These are phyloP conservation scores for Agriopis leucophaearia DNA, from an alignment of 2,888 invertebrate genomes.

Conservation along the genomic window DNA sequence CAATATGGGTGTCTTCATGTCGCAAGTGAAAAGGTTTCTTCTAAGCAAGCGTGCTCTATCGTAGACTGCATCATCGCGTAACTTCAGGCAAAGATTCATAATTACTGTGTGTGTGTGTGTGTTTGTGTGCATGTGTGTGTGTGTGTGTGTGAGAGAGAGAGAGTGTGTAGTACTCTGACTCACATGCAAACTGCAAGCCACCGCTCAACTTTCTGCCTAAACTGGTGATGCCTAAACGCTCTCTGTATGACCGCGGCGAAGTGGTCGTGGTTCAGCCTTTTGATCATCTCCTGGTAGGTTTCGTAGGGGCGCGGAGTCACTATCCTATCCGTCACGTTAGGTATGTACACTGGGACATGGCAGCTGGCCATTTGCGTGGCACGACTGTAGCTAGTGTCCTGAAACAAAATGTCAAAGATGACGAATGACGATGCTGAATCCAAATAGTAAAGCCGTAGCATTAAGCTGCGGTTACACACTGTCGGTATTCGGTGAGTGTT, in stretches of 20 bases:
- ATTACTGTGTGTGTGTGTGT: no score
- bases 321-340: conserved; percentile 88
- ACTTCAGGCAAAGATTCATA: not conserved
- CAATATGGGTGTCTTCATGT: no score
- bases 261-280: conserved; percentile 84
- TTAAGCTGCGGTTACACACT: no score
- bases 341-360: conserved; percentile 83
- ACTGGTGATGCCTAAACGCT: conserved; percentile 87
- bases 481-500: no score
- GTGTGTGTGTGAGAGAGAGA: no score
- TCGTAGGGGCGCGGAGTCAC: conserved; percentile 88
- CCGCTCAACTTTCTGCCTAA: conserved; percentile 68
- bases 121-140: no score
- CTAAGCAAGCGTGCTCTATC: no score
- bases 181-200: conserved; percentile 79
- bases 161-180: no score
- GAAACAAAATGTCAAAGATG: conserved; percentile 45
- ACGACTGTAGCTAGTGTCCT: conserved; percentile 84
- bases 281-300: conserved; percentile 87
- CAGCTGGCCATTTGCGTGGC: conserved; percentile 87
- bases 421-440: no score
- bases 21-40: no score
- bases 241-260: conserved; percentile 89
- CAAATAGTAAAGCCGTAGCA: no score
- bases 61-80: no score